Evolutionary conservation across 2,113 vertebrate genomes (phyloP).

Genomic region (Microcebus lehilahytsara): DNA sequence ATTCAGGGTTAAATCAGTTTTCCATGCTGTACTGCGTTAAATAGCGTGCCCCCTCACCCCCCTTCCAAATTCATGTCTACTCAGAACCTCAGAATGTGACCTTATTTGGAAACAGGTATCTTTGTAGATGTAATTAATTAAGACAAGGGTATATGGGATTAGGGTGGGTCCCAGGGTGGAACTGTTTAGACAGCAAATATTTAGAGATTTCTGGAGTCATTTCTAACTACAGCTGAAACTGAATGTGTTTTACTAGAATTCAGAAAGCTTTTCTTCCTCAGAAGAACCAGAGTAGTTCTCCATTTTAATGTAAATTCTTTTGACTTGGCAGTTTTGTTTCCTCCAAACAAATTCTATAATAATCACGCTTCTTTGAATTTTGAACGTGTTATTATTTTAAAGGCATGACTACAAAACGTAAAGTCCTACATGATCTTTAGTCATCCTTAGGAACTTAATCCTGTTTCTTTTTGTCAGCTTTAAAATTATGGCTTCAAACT

Average conservation of each 20-base stretch:
- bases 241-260: constrained; percentile 24
- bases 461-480: not conserved
- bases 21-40: not conserved
- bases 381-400: constrained; percentile 41
- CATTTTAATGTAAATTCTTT: constrained; percentile 22
- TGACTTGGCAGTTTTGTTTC: not conserved
- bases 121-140: constrained; percentile 30
- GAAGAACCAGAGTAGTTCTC: constrained; percentile 1
- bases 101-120: not conserved
- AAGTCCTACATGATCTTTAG: not conserved
- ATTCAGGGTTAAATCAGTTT: constrained; percentile 53
- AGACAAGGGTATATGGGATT: not conserved
- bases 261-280: constrained; percentile 1
- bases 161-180: not conserved
- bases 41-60: not conserved
- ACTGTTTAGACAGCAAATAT: not conserved
- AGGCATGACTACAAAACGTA: not conserved
- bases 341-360: constrained; percentile 7
- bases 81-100: not conserved
- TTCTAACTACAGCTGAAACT: constrained; percentile 52
- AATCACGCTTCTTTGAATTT: constrained; percentile 14
- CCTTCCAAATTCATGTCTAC: not conserved
- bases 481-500: not conserved
- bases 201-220: constrained; percentile 22
- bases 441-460: not conserved